Conservation (phyloP, 1,140 invertebrate genomes). For the Panagrolaimus sp. region DNA sequence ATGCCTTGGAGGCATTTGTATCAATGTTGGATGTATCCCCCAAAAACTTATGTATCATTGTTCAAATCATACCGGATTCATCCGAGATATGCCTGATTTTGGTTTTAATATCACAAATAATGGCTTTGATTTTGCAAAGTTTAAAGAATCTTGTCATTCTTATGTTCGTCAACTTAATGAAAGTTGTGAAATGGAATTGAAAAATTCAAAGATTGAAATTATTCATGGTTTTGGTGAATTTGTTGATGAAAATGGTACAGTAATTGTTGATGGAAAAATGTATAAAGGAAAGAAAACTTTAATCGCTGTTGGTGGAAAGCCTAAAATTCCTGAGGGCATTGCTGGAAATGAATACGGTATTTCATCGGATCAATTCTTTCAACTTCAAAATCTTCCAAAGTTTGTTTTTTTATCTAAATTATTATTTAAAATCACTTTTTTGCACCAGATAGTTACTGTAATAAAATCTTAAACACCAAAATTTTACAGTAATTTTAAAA, state of each 20-base stretch:
- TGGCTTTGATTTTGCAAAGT: conserved; percentile 52
- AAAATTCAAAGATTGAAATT: conserved; percentile 63
- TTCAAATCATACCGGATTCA: conserved; percentile 63
- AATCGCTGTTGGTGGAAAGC: conserved; percentile 54
- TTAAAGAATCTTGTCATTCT: conserved; percentile 63
- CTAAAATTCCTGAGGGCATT: conserved; percentile 55
- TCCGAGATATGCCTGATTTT: conserved; percentile 60
- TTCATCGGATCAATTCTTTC: conserved; percentile 66
- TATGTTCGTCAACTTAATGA: conserved; percentile 64
- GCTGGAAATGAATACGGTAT: conserved; percentile 65
- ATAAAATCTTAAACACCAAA: too few species aligned
- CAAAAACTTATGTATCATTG: conserved; percentile 66
- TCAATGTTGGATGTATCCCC: conserved; percentile 67
- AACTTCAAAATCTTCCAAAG: conserved; percentile 65
- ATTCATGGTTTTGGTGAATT: conserved; percentile 63
- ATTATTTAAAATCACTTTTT: too few species aligned
- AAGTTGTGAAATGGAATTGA: conserved; percentile 64
- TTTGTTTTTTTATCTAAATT: conserved; percentile 45
- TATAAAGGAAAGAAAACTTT: conserved; percentile 55
- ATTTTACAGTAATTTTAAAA: too few species aligned
- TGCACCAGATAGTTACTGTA: too few species aligned
- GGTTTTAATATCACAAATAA: conserved; percentile 63
- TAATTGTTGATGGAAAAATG: conserved; percentile 61
- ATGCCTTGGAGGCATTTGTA: conserved; percentile 65
- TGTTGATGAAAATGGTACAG: conserved; percentile 58